Percentiles rank a stretch among this genome's conserved stretches.
phyloP scores from a whole-genome alignment of 2,797 vertebrate genomes.

The Masticophis lateralis region DNA sequence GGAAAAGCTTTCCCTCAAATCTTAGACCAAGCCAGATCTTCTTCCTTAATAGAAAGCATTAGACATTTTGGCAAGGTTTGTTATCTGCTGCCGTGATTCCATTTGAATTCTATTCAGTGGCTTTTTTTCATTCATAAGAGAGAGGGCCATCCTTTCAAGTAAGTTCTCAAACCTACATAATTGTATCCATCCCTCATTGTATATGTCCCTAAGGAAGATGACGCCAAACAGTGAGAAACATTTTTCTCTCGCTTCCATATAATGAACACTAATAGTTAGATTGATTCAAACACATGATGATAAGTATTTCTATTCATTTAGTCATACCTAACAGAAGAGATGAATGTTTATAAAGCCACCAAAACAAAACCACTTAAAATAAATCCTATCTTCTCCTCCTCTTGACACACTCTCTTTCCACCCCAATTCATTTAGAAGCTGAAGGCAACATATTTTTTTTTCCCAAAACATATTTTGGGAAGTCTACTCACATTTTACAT shows the following conservation, averaged over 20 bases:
- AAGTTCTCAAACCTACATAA: not conserved
- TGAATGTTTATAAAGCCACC: not conserved
- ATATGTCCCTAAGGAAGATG: not conserved
- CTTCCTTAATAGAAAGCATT: not conserved
- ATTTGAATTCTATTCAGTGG: not conserved
- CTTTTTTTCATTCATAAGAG: not conserved
- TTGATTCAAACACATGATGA: not conserved
- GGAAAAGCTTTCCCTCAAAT: not conserved
- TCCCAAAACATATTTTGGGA: not conserved
- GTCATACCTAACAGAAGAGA: not conserved
- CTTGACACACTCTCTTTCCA: not conserved
- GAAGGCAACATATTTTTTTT: not conserved
- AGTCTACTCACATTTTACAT: not conserved
- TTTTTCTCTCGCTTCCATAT: not conserved
- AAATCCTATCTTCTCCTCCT: not conserved
- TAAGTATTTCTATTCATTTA: not conserved
- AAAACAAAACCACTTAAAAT: not conserved
- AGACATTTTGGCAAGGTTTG: not conserved
- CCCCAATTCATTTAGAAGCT: not conserved
- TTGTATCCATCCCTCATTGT: not conserved
- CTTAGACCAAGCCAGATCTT: no score
- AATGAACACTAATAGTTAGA: not conserved
- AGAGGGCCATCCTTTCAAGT: not conserved
- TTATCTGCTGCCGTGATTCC: not conserved
- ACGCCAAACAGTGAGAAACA: not conserved